Percentiles rank a stretch among this genome's conserved stretches.
These are phyloP conservation scores for Agrochola litura DNA, from an alignment of 2,888 invertebrate species.

Conservation along the genomic window DNA sequence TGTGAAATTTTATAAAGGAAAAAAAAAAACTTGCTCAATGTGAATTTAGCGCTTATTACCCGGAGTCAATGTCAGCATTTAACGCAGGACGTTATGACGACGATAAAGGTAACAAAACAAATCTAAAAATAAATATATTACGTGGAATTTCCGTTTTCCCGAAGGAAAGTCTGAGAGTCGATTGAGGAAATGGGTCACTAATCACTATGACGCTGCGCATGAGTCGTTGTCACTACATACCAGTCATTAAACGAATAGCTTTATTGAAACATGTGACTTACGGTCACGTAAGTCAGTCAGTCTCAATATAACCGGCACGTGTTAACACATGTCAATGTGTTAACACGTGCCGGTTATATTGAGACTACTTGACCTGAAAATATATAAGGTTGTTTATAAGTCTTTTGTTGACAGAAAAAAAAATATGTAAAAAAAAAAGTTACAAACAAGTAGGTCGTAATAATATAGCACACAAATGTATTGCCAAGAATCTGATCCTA, in stretches of 20 bases:
- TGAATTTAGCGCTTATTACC: neutral
- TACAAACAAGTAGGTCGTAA: too few species aligned
- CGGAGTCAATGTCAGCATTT: neutral
- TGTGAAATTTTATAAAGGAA: too few species aligned
- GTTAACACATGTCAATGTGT: too few species aligned
- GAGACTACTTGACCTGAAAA: slow-evolving; percentile 22
- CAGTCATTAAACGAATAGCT: slow-evolving; percentile 24
- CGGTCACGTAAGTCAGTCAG: too few species aligned
- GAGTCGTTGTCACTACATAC: slow-evolving; percentile 22
- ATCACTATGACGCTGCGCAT: slow-evolving; percentile 40
- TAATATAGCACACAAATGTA: too few species aligned
- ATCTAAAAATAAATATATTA: slow-evolving; percentile 32
- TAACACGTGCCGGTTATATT: slow-evolving; percentile 22
- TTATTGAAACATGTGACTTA: slow-evolving; percentile 46
- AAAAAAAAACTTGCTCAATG: too few species aligned
- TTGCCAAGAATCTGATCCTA: too few species aligned
- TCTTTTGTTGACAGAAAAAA: neutral
- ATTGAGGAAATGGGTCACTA: slow-evolving; percentile 33
- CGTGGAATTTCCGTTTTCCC: slow-evolving; percentile 27
- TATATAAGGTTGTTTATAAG: neutral
- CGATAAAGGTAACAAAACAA: slow-evolving; percentile 23
- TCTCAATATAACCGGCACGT: too few species aligned
- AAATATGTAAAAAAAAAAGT: too few species aligned
- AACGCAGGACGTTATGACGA: neutral
- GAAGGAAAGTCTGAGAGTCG: neutral